Percentiles rank a stretch among this genome's conserved stretches.
Evolutionary conservation across 2,888 invertebrate species (phyloP).

Genomic region (Tenthredo livida): DNA sequence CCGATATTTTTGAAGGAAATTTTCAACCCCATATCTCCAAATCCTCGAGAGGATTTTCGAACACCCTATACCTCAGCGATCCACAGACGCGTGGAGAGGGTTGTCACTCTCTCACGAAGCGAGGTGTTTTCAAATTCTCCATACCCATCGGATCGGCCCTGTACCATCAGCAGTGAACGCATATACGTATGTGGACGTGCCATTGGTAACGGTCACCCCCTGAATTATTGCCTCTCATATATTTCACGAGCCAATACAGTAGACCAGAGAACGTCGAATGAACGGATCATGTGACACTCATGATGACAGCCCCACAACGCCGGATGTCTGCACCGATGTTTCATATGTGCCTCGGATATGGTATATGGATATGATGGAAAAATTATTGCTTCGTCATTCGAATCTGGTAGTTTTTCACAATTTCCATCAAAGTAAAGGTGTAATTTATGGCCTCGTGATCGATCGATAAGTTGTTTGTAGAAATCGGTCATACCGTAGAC

Average conservation of each 20-base stretch:
- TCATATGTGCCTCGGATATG: background rate
- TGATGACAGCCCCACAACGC: slow-evolving; percentile 21
- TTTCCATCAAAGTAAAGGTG: background rate
- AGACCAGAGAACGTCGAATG: slow-evolving; percentile 28
- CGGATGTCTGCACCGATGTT: background rate
- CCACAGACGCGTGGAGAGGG: background rate
- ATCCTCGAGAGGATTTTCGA: background rate
- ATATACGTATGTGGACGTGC: background rate
- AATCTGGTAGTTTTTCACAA: background rate
- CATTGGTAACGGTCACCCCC: slow-evolving; percentile 25
- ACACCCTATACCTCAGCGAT: background rate
- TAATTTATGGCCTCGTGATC: background rate
- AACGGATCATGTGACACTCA: slow-evolving; percentile 49
- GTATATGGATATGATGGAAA: background rate
- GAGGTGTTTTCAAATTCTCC: background rate
- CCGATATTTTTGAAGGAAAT: background rate
- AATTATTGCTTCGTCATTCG: background rate
- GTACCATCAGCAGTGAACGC: background rate
- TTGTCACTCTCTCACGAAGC: background rate
- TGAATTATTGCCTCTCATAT: slow-evolving; percentile 49
- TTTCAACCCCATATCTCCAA: background rate
- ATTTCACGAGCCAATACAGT: slow-evolving; percentile 36
- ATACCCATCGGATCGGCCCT: background rate
- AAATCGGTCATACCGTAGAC: background rate
- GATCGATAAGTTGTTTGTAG: background rate